A percentile compares a stretch with the other conserved stretches of the same genome.
These are phyloP conservation scores for Patiria pectinifera DNA, from an alignment of 53 echinoderm and acorn worm genomes.

Conservation along the genomic window DNA sequence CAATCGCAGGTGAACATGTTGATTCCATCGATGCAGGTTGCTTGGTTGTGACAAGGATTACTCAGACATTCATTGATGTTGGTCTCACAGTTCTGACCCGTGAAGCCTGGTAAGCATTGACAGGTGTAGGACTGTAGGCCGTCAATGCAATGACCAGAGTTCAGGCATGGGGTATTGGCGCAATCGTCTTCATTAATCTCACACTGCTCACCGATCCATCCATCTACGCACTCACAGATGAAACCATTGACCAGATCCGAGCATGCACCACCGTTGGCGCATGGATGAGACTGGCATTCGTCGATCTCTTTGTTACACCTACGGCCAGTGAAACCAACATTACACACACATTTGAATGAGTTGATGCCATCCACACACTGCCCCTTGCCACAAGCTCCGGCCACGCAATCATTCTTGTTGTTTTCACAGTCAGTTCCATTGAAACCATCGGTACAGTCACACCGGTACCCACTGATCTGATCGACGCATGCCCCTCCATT, in stretches of 20 bases:
- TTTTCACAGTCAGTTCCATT: conserved; percentile 40
- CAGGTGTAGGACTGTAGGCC: conserved; percentile 27
- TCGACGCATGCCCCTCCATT: conserved; percentile 59
- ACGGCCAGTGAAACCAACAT: conserved; percentile 51
- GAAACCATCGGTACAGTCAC: conserved; percentile 54
- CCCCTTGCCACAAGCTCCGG: conserved; percentile 14
- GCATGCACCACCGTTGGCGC: conserved; percentile 61
- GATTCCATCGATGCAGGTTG: conserved; percentile 53
- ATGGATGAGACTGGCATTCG: conserved; percentile 59
- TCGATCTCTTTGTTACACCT: conserved; percentile 41
- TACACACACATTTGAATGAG: conserved; percentile 47
- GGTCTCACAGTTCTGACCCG: conserved; percentile 45
- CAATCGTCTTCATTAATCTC: conserved; percentile 56
- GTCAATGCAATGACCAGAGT: conserved; percentile 50
- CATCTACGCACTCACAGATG: conserved; percentile 41
- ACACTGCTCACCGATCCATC: conserved; percentile 53
- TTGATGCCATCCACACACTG: conserved; percentile 50
- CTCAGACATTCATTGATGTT: conserved; percentile 67
- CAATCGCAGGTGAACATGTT: conserved; percentile 56
- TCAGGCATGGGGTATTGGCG: conserved; percentile 36
- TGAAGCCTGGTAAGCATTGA: conserved; percentile 57
- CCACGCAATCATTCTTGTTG: conserved; percentile 57
- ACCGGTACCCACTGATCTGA: conserved; percentile 30
- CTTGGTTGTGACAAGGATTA: conserved; percentile 47
- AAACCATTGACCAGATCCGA: conserved; percentile 29